Conservation (phyloP, 2,797 vertebrate genomes). For the Prionace glauca region DNA sequence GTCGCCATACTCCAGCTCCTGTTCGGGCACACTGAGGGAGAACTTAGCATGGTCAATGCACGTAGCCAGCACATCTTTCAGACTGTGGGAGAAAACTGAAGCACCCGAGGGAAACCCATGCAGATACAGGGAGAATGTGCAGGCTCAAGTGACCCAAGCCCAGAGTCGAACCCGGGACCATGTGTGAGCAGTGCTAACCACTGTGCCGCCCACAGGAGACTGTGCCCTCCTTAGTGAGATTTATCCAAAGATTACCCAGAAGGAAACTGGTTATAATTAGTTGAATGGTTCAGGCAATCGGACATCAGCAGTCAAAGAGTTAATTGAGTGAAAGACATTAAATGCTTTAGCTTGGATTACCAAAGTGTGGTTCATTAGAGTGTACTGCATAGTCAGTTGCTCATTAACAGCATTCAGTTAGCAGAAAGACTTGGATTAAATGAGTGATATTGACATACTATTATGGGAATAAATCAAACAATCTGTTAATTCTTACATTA, state of each 20-base stretch:
- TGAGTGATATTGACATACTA: not conserved
- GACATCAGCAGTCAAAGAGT: not conserved
- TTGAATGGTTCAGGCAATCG: not conserved
- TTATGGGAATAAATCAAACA: constrained; percentile 32
- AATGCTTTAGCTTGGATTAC: not conserved
- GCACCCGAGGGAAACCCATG: no score
- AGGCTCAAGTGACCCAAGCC: no score
- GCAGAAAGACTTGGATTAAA: constrained; percentile 4
- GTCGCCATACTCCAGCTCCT: no score
- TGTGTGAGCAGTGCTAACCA: no score
- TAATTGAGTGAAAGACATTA: not conserved
- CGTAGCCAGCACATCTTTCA: no score
- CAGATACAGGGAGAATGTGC: no score
- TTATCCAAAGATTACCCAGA: not conserved
- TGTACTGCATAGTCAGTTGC: not conserved
- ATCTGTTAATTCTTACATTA: constrained; percentile 5
- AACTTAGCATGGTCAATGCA: no score
- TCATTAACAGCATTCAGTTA: constrained; percentile 15
- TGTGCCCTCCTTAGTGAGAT: not conserved
- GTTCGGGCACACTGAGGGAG: no score
- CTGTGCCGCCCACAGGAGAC: not conserved
- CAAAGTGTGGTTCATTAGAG: constrained; percentile 21
- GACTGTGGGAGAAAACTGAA: no score
- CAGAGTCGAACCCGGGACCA: no score
- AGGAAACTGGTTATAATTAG: not conserved